These are phyloP conservation scores for Heliconius aoede DNA, from an alignment of 2,888 invertebrate genomes.

Conservation along the genomic window DNA sequence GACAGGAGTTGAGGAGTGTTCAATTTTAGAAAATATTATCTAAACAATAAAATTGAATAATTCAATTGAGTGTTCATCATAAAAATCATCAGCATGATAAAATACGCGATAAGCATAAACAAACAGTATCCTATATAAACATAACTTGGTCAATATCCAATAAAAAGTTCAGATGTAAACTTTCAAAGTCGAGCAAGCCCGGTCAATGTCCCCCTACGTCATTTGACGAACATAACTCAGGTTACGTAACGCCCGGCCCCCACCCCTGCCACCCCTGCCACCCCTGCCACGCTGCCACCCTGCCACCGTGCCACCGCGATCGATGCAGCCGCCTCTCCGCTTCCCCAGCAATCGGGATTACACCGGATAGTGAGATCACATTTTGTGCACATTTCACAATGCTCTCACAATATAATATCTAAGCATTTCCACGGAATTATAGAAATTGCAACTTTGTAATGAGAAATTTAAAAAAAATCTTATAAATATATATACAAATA, in stretches of 20 bases:
- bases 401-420: neutral
- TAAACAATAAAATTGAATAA: too few species aligned
- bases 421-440: neutral
- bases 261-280: slow-evolving; percentile 46
- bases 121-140: slow-evolving; percentile 4
- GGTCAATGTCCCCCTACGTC: slow-evolving; percentile 61
- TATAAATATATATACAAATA: too few species aligned
- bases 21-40: too few species aligned
- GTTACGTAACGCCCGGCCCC: slow-evolving; percentile 44
- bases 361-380: slow-evolving; percentile 39
- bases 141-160: slow-evolving; percentile 9
- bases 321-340: slow-evolving; percentile 57
- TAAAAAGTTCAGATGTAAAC: slow-evolving; percentile 39
- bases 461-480: neutral
- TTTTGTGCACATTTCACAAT: slow-evolving; percentile 20
- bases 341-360: slow-evolving; percentile 46
- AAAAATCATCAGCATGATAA: neutral
- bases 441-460: neutral
- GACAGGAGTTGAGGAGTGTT: too few species aligned
- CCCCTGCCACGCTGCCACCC: slow-evolving; percentile 52
- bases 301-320: slow-evolving; percentile 53
- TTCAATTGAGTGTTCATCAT: too few species aligned
- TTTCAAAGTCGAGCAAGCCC: slow-evolving; percentile 64
- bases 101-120: neutral
- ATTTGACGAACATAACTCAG: slow-evolving; percentile 51